A percentile compares a stretch with the other conserved stretches of the same genome.
Evolutionary conservation across 2,797 vertebrate species (phyloP).

Genomic region (Molossus alvarezi): DNA sequence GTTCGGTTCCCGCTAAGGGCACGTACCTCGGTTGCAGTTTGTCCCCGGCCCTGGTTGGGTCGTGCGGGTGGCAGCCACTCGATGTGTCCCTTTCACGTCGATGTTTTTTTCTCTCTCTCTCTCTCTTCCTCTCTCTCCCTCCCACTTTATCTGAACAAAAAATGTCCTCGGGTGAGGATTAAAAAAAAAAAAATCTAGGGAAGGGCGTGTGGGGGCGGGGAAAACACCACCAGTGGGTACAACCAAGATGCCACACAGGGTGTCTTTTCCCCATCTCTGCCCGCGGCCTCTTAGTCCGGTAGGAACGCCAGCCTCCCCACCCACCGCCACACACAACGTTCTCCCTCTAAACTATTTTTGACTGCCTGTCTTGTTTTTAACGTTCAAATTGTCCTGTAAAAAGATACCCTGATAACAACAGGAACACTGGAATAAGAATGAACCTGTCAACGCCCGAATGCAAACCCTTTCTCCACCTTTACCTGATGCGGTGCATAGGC

Average conservation of each 20-base stretch:
- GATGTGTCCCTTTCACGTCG: no score
- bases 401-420: background rate
- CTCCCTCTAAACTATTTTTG: background rate
- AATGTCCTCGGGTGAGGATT: no score
- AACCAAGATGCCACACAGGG: no score
- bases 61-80: no score
- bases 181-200: background rate
- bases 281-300: fast-evolving
- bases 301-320: background rate
- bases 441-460: fast-evolving
- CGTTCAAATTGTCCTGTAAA: background rate
- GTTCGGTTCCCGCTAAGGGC: no score
- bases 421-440: background rate
- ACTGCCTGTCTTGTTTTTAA: background rate
- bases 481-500: background rate
- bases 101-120: no score
- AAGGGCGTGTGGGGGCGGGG: background rate
- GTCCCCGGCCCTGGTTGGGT: no score
- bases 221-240: fast-evolving
- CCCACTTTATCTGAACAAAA: no score
- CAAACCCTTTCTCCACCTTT: fast-evolving
- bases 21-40: no score
- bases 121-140: no score
- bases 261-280: background rate
- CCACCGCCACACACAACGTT: fast-evolving